Evolutionary conservation across 2,113 vertebrate species (phyloP).

Genomic region (Psephotus haematonotus): DNA sequence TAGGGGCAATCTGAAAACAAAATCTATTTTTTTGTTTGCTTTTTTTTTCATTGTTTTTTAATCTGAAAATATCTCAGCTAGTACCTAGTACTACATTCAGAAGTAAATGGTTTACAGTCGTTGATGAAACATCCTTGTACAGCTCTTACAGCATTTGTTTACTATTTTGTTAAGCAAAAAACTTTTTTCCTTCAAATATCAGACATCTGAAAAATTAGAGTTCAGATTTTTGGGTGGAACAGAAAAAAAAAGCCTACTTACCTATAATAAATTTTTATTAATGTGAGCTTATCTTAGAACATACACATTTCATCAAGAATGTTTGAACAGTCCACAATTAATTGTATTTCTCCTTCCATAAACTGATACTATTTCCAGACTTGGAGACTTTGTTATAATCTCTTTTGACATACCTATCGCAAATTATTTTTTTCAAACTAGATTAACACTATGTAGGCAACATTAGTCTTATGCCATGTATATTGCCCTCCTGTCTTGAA

Average conservation of each 20-base stretch:
- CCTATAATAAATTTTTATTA: not conserved
- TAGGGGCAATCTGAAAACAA: not conserved
- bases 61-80: not conserved
- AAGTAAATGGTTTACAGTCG: not conserved
- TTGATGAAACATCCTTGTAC: not conserved
- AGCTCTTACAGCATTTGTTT: not conserved
- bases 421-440: not conserved
- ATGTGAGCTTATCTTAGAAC: not conserved
- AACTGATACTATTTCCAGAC: not conserved
- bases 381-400: not conserved
- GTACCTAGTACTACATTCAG: not conserved
- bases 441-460: not conserved
- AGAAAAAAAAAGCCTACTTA: not conserved
- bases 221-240: not conserved
- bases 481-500: not conserved
- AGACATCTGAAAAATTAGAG: not conserved
- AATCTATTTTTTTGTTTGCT: accelerated
- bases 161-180: not conserved
- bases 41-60: not conserved
- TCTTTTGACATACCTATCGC: not conserved
- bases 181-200: not conserved
- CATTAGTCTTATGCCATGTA: not conserved
- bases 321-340: not conserved
- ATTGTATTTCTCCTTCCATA: not conserved
- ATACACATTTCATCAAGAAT: not conserved